Evolutionary conservation across 2,888 invertebrate species (phyloP), one percentile per base, ranked within the genome.

Genomic region (Pollenia amentaria): DNA sequence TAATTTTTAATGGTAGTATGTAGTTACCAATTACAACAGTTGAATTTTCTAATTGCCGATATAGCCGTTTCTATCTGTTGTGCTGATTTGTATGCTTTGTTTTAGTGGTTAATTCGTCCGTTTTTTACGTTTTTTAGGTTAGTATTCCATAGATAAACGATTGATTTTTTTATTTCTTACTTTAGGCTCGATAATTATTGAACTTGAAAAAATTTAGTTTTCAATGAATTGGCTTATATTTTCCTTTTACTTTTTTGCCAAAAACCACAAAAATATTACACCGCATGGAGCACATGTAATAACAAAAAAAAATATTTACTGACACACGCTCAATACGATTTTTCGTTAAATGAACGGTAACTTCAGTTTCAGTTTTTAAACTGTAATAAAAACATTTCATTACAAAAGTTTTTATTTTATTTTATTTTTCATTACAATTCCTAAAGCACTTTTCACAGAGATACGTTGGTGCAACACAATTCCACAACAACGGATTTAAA

Each of bases 131-230:
- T 81, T 82, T 83, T 83, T 70, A 83, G 76, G 82, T 83, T 83
- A 83, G 62, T 70, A 62, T 83, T 83, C 76, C 82, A 70, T 83
- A 70, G n/a, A n/a, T n/a, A n/a, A n/a, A n/a, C n/a, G 72, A 70
- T 70, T 64, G 70, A 83, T 70, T 76, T 76, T 82, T 62, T 44
- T 14, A 60, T 75, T 69, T 69, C n/a, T n/a, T n/a, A n/a, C n/a
- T n/a, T n/a, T n/a, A n/a, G n/a, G n/a, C n/a, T n/a, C n/a, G n/a
- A n/a, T n/a, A 29, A 29, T 29, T 29, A 29, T 29, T 6, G 6
- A 29, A 6, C 29, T 29, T 29, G 29, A 29, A 6, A 29, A 3
- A 29, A 29, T 38, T 57, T 12, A 18, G 57, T 29, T 51, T 38
- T 60, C 9, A 67, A 75, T 53, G 12, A 53, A 44, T 51, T 64